Conservation (phyloP, 2,797 vertebrate species). For the Tangara arthus region DNA sequence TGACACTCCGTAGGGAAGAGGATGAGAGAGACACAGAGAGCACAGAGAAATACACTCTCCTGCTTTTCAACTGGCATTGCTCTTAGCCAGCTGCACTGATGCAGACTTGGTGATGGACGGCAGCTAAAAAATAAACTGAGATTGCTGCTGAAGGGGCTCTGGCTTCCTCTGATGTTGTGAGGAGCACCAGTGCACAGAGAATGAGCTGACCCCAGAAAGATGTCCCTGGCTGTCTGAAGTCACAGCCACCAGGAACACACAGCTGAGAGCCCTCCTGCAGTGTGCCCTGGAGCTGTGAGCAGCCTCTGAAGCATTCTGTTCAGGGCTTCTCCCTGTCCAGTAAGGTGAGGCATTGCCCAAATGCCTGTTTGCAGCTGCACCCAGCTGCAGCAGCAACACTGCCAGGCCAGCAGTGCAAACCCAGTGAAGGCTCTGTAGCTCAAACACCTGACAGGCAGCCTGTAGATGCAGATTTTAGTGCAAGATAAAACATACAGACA, state of each 20-base stretch:
- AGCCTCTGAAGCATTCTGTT: neutral
- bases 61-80: neutral
- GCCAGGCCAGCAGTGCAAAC: neutral
- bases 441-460: neutral
- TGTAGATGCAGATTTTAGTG: neutral
- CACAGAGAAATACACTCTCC: neutral
- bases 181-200: neutral
- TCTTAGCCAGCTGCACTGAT: neutral
- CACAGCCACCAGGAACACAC: neutral
- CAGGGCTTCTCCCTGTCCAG: neutral
- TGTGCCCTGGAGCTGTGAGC: fast-evolving
- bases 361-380: neutral
- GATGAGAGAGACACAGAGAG: neutral
- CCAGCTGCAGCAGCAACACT: neutral
- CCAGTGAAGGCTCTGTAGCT: neutral
- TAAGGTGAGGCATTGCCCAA: neutral
- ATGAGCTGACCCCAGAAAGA: neutral
- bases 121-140: neutral
- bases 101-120: neutral
- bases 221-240: neutral
- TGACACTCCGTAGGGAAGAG: neutral
- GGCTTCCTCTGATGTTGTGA: neutral
- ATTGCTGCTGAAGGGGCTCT: neutral
- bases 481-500: neutral
- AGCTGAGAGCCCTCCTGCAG: neutral